Evolutionary conservation across 2,113 vertebrate species (phyloP).

Genomic region (Pardalotus punctatus): DNA sequence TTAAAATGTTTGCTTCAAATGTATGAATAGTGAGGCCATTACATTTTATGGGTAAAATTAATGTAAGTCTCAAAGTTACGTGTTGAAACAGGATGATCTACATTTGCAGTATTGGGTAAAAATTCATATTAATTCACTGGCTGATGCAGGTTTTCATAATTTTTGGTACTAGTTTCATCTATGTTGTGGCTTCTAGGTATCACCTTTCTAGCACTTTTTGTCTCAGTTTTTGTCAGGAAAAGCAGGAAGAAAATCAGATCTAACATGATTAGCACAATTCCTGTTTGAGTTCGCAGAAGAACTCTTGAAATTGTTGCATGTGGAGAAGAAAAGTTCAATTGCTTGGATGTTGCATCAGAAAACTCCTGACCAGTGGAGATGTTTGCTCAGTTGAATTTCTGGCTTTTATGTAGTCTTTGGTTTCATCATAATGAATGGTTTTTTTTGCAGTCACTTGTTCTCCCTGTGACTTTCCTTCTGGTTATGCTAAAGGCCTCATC

Average conservation of each 20-base stretch:
- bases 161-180: not conserved
- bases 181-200: not conserved
- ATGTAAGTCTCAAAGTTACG: not conserved
- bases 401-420: not conserved
- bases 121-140: not conserved
- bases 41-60: not conserved
- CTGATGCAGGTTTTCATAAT: not conserved
- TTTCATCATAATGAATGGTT: rapidly evolving
- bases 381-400: not conserved
- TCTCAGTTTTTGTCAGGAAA: not conserved
- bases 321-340: not conserved
- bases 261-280: not conserved
- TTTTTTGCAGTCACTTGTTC: not conserved
- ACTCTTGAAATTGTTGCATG: not conserved
- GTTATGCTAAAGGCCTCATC: not conserved
- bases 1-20: not conserved
- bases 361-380: not conserved
- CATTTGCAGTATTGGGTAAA: not conserved
- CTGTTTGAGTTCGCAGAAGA: not conserved
- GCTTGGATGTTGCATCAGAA: not conserved
- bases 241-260: not conserved
- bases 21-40: not conserved
- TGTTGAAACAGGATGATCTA: not conserved
- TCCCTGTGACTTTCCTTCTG: not conserved
- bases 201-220: not conserved